Base-by-base conservation (phyloP, 2,888 invertebrate species). In the Leucophora obtusa region DNA sequence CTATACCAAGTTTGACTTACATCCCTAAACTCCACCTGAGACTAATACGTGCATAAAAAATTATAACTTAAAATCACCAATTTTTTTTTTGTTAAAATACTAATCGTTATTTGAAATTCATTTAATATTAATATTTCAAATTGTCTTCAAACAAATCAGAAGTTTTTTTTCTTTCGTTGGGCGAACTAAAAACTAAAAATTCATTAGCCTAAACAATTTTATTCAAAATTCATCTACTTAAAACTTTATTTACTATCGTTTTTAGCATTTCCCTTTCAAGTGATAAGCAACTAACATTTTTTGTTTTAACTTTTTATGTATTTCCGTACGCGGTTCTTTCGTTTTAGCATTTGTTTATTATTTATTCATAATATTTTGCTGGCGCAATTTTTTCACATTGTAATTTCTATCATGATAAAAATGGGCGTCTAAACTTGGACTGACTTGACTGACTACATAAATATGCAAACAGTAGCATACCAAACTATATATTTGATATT, bases 391-490 rank as follows among this genome's bases (percentile, higher is more conserved):
- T 72, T 60, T 28, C 33, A 24, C 38, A 66, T 66, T 68, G 65
- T 73, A 59, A 43, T 59, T 70, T 33, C 24, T 33, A 50, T 50
- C 28, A 58, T 63, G 63, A 74, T 79, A 73, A 79, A 79, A 74
- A 74, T 74, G 79, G 70, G 60, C 74, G 79, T 79, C 79, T 74
- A n/a, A n/a, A n/a, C n/a, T n/a, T n/a, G n/a, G n/a, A n/a, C n/a
- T 79, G 58, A 53, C 10, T 17, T 69, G 38, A 66, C 15, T 50
- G 38, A 43, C 54, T 38, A 56, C n/a, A 21, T 10, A 38, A 35
- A 47, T 53, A 38, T 21, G 10, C 10, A 68, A 66, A 72, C 71
- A 54, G 76, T 72, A 66, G 77, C 66, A 51, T 35, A 50, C 28
- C 47, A 68, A 56, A 60, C 33, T 54, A 66, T 14, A 50, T 17